Evolutionary conservation across 2,888 invertebrate genomes (phyloP).

Genomic region (Drosophila yooni): DNA sequence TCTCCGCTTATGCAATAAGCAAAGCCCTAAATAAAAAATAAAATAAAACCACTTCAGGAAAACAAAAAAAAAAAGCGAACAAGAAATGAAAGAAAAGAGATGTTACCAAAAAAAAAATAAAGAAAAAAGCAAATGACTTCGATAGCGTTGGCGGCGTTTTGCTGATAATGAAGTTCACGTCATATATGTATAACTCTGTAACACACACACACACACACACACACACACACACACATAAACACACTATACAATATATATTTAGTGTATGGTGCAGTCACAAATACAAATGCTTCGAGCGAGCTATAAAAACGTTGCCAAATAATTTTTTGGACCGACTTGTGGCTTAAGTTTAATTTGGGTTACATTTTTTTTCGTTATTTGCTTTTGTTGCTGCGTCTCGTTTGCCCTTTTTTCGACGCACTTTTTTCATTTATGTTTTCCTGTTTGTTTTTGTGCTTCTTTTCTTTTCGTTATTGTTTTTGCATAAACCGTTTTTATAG

Average conservation of each 20-base stretch:
- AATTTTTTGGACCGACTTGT: conserved; percentile 60
- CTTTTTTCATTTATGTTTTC: conserved; percentile 71
- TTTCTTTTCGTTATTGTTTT: conserved; percentile 51
- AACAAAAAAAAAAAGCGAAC: conserved; percentile 40
- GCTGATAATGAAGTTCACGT: conserved; percentile 78
- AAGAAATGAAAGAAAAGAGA: conserved; percentile 57
- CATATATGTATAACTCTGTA: conserved; percentile 42
- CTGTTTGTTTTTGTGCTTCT: conserved; percentile 50
- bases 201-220: conserved; percentile 12
- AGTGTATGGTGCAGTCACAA: conserved; percentile 54
- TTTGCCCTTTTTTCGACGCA: conserved; percentile 71
- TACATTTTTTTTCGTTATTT: conserved; percentile 57
- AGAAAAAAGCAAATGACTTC: conserved; percentile 23
- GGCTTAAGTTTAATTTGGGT: conserved; percentile 72
- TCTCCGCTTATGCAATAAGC: conserved; percentile 80
- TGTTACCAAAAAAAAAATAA: conserved; percentile 65
- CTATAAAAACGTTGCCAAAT: conserved; percentile 80
- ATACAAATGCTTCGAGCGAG: conserved; percentile 57
- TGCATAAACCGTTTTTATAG: conserved; percentile 52
- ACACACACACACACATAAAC: conserved; percentile 6
- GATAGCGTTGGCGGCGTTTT: conserved; percentile 56
- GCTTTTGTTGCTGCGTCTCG: conserved; percentile 34
- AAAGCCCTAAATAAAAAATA: conserved; percentile 75
- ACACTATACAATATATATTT: conserved; percentile 13
- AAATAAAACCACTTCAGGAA: conserved; percentile 67